A percentile compares a stretch with the other conserved stretches of the same genome.
These are phyloP conservation scores for Tyrannus savana DNA, from an alignment of 2,113 vertebrate species.

Conservation along the genomic window DNA sequence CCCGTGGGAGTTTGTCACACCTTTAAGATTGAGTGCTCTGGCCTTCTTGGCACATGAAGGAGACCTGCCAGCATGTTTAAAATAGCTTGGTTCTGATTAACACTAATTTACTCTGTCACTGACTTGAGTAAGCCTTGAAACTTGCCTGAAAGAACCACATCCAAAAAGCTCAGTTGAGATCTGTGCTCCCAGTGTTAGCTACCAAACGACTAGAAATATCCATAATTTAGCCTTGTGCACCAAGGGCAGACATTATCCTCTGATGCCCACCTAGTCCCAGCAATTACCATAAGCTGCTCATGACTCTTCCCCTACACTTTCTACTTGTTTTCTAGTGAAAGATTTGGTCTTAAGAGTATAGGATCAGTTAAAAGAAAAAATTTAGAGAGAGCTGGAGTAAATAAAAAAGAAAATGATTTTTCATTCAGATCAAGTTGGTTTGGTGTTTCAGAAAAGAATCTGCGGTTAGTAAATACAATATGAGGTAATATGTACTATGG, in stretches of 20 bases:
- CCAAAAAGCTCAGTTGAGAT: not conserved
- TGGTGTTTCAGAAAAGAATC: not conserved
- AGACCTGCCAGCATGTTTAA: not conserved
- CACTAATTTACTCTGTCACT: not conserved
- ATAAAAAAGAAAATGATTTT: not conserved
- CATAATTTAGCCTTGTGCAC: not conserved
- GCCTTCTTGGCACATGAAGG: not conserved
- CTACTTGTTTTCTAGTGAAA: not conserved
- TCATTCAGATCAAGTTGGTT: not conserved
- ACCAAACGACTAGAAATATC: not conserved
- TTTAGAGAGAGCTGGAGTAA: not conserved
- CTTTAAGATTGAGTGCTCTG: not conserved
- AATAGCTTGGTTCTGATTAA: not conserved
- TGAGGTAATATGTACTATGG: not conserved
- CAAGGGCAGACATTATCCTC: not conserved
- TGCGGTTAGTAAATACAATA: not conserved
- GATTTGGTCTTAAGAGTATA: not conserved
- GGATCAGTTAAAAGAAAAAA: not conserved
- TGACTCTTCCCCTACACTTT: not conserved
- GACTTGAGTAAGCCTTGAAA: not conserved
- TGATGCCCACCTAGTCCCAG: not conserved
- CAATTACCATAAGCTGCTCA: not conserved
- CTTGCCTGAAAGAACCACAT: not conserved
- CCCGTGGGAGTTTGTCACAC: not conserved
- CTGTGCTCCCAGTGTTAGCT: not conserved